A percentile compares a stretch with the other conserved stretches of the same genome.
These are phyloP conservation scores for Tetragonula clypearis DNA, from an alignment of 1,140 invertebrate genomes.

Conservation along the genomic window DNA sequence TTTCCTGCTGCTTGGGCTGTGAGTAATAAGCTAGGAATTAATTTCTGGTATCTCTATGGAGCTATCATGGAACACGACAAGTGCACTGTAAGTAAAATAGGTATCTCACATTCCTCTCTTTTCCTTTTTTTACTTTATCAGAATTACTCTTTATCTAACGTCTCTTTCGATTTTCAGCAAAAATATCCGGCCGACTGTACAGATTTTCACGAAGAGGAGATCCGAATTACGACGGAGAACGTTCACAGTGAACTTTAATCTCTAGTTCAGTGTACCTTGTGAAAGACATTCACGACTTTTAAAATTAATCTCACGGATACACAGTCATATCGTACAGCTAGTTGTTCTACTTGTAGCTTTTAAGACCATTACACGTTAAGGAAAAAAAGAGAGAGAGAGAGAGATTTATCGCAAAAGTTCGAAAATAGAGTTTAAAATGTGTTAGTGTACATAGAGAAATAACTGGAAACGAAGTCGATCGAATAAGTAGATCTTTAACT, in stretches of 20 bases:
- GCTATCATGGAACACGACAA: slow-evolving; percentile 84
- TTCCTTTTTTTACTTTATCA: background rate
- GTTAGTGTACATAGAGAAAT: slow-evolving; percentile 35
- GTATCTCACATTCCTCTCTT: background rate
- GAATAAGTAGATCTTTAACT: slow-evolving; percentile 6
- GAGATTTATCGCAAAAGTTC: background rate
- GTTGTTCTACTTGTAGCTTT: slow-evolving; percentile 2
- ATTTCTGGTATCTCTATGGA: slow-evolving; percentile 86
- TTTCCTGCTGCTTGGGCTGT: slow-evolving; percentile 87
- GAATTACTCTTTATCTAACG: background rate
- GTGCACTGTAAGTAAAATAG: slow-evolving; percentile 81
- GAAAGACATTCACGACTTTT: slow-evolving; percentile 45
- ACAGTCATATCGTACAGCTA: background rate
- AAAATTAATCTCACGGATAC: slow-evolving; percentile 17
- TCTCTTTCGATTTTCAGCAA: slow-evolving; percentile 81
- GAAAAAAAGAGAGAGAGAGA: background rate
- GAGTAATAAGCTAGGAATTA: slow-evolving; percentile 84
- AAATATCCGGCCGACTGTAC: slow-evolving; percentile 88
- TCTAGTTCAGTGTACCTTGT: slow-evolving; percentile 20
- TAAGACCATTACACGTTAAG: slow-evolving; percentile 1
- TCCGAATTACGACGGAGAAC: slow-evolving; percentile 89
- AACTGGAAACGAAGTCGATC: too few relatives aligned
- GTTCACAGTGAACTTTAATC: slow-evolving; percentile 88
- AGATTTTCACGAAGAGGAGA: slow-evolving; percentile 90
- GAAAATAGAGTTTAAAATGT: background rate